phyloP scores from a whole-genome alignment of 2,888 invertebrate genomes.

The Ceramica pisi region DNA sequence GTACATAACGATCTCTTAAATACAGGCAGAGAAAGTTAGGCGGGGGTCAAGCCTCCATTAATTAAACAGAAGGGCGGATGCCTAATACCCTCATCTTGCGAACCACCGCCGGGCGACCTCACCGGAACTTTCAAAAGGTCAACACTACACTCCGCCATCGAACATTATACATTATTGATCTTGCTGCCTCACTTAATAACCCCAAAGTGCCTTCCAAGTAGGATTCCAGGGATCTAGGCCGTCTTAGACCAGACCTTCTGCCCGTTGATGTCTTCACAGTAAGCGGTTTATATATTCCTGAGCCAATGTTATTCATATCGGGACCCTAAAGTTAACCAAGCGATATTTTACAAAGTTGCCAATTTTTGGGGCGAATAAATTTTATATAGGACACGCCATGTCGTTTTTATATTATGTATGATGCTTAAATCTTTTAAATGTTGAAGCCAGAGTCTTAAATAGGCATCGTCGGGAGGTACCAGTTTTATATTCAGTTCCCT shows the following conservation, averaged over 20 bases:
- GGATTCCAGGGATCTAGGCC: conserved; percentile 39
- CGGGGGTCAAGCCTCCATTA: conserved; percentile 82
- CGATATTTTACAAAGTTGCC: conserved; percentile 42
- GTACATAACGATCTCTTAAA: conserved; percentile 63
- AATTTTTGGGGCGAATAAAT: conserved; percentile 40
- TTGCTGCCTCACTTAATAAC: conserved; percentile 55
- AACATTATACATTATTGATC: conserved; percentile 70
- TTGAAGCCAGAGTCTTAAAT: conserved; percentile 36
- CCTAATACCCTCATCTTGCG: conserved; percentile 70
- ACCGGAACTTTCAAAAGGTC: conserved; percentile 72
- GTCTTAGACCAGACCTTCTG: conserved; percentile 42
- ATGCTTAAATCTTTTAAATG: conserved; percentile 42
- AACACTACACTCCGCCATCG: conserved; percentile 67
- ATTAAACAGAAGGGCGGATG: conserved; percentile 78
- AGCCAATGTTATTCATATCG: conserved; percentile 53
- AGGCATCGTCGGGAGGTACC: conserved; percentile 37
- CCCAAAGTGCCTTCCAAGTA: conserved; percentile 39
- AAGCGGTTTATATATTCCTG: conserved; percentile 43
- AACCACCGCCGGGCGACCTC: conserved; percentile 66
- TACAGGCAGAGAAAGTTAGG: conserved; percentile 74
- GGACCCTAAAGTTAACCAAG: conserved; percentile 34
- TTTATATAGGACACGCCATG: conserved; percentile 27
- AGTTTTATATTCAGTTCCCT: conserved; percentile 54
- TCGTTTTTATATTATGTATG: conserved; percentile 31
- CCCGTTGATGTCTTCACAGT: conserved; percentile 41